Evolutionary conservation across 1,140 invertebrate genomes (phyloP).

Genomic region (Heliconius eleuchia): DNA sequence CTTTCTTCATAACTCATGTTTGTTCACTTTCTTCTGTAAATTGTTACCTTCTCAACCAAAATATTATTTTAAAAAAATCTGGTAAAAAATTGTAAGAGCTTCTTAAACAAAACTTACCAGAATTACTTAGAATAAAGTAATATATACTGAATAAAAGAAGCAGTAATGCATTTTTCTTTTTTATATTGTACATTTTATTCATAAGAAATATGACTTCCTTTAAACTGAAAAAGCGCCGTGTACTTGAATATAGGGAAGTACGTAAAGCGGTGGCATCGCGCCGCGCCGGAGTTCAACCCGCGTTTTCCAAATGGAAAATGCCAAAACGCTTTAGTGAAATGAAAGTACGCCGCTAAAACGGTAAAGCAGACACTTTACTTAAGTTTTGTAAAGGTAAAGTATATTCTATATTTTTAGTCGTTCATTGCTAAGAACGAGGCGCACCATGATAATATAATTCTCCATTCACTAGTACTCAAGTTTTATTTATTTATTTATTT

Average conservation of each 20-base stretch:
- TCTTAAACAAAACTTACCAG: too few relatives aligned
- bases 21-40: too few relatives aligned
- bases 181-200: neutral
- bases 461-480: neutral
- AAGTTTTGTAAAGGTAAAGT: neutral
- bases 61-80: too few relatives aligned
- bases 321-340: constrained; percentile 5
- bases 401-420: neutral
- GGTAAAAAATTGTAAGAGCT: too few relatives aligned
- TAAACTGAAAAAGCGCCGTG: neutral
- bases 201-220: too few relatives aligned
- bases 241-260: neutral
- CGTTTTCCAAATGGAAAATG: neutral
- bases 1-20: too few relatives aligned
- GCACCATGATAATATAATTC: neutral
- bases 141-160: neutral
- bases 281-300: neutral
- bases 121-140: neutral
- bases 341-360: constrained; percentile 8
- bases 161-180: neutral
- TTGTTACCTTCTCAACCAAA: too few relatives aligned
- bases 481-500: too few relatives aligned
- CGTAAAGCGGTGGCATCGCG: neutral
- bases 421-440: neutral
- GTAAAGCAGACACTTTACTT: constrained; percentile 1